Conservation (phyloP, 2,113 vertebrate species). For the Lethenteron camtschaticum region DNA sequence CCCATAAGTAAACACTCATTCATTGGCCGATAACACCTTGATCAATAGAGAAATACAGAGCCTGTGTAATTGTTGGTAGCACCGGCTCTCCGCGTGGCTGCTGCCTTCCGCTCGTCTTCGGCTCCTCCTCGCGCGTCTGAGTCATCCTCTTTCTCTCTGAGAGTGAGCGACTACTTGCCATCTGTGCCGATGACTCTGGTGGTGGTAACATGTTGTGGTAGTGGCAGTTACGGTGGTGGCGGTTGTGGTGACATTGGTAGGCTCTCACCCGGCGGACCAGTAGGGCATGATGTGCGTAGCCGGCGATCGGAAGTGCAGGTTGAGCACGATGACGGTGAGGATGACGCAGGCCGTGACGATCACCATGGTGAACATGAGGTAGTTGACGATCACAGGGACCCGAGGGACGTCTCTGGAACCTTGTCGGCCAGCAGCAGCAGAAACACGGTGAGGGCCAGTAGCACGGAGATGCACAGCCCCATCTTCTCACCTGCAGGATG, state of each 20-base stretch:
- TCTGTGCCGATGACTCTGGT: neutral
- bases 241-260: neutral
- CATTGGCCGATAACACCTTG: too few relatives aligned
- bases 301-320: slow-evolving; percentile 59
- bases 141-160: too few relatives aligned
- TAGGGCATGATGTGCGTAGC: slow-evolving; percentile 54
- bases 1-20: too few relatives aligned
- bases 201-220: neutral
- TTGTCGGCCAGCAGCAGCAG: slow-evolving; percentile 63
- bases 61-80: too few relatives aligned
- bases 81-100: too few relatives aligned
- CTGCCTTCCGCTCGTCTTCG: too few relatives aligned
- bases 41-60: too few relatives aligned
- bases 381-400: slow-evolving; percentile 69
- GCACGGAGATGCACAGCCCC: slow-evolving; percentile 60
- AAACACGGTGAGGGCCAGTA: slow-evolving; percentile 68
- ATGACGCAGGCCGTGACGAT: slow-evolving; percentile 67
- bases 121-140: too few relatives aligned
- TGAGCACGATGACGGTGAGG: slow-evolving; percentile 60
- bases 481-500: slow-evolving; percentile 51
- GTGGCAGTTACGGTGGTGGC: neutral
- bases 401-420: slow-evolving; percentile 56
- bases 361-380: slow-evolving; percentile 72
- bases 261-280: slow-evolving; percentile 48
- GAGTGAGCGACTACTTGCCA: neutral